Percentiles rank a stretch among this genome's conserved stretches.
phyloP scores from a whole-genome alignment of 2,113 vertebrate genomes.

The Bufo bufo region DNA sequence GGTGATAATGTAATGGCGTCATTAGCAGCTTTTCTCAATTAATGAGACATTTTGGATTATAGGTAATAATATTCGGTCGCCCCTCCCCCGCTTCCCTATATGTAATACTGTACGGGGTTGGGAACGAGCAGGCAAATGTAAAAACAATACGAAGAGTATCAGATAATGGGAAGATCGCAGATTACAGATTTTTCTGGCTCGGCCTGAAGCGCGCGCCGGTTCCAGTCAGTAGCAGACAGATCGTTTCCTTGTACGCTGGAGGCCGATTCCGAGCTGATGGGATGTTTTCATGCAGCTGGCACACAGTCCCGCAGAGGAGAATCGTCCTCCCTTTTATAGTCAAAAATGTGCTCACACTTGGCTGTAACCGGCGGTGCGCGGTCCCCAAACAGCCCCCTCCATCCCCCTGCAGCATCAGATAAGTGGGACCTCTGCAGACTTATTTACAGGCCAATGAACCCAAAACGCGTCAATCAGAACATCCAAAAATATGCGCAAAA shows the following conservation, averaged over 20 bases:
- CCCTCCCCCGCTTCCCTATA: background rate
- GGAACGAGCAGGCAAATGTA: background rate
- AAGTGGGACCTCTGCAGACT: background rate
- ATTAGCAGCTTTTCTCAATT: too few relatives aligned
- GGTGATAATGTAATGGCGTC: too few relatives aligned
- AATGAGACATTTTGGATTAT: too few relatives aligned
- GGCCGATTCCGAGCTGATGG: background rate
- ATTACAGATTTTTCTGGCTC: background rate
- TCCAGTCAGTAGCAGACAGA: constrained; percentile 32
- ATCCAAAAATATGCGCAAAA: background rate
- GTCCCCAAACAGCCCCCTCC: constrained; percentile 11
- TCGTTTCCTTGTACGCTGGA: constrained; percentile 7
- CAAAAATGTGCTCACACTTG: constrained; percentile 53
- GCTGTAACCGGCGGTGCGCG: background rate
- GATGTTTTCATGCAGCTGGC: constrained; percentile 15
- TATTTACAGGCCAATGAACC: background rate
- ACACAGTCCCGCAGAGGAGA: constrained; percentile 2
- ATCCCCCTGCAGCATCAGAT: background rate
- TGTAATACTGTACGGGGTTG: background rate
- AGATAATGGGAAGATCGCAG: background rate
- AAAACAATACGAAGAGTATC: background rate
- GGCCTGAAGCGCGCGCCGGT: background rate
- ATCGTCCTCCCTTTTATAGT: constrained; percentile 54
- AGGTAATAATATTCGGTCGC: too few relatives aligned
- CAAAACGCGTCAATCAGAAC: background rate